Percentiles rank a stretch among this genome's conserved stretches.
Evolutionary conservation across 2,888 invertebrate species (phyloP).

Genomic region (Crepidodera aurea): DNA sequence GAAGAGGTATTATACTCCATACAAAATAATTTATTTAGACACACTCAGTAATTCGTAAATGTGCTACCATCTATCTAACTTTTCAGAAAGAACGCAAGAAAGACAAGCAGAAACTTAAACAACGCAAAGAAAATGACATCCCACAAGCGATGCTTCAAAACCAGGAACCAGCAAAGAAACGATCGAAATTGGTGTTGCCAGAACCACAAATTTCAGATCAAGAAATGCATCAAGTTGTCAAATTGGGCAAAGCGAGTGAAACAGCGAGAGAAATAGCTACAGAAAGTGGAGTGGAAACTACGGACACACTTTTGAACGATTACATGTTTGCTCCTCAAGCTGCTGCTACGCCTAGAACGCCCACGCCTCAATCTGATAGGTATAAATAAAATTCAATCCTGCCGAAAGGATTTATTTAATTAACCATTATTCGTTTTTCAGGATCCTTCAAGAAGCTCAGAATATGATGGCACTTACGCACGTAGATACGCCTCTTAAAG

Average conservation of each 20-base stretch:
- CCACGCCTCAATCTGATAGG: slow-evolving; percentile 81
- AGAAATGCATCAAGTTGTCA: slow-evolving; percentile 90
- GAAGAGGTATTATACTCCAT: slow-evolving; percentile 83
- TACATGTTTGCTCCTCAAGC: slow-evolving; percentile 82
- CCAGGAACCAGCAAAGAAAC: slow-evolving; percentile 88
- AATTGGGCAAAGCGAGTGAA: slow-evolving; percentile 90
- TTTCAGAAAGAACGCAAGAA: slow-evolving; percentile 85
- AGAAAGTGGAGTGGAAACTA: slow-evolving; percentile 78
- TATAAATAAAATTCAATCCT: slow-evolving; percentile 18
- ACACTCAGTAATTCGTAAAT: no score
- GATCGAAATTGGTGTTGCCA: slow-evolving; percentile 95
- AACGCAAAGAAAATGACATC: slow-evolving; percentile 95
- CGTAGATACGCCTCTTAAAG: slow-evolving; percentile 96
- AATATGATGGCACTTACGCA: slow-evolving; percentile 98
- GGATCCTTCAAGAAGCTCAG: slow-evolving; percentile 92
- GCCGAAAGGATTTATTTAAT: neutral
- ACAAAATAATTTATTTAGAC: no score
- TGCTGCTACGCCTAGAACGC: slow-evolving; percentile 82
- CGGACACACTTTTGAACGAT: slow-evolving; percentile 89
- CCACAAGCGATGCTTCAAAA: slow-evolving; percentile 88
- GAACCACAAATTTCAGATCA: slow-evolving; percentile 96
- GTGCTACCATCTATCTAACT: no score
- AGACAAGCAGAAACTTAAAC: slow-evolving; percentile 94
- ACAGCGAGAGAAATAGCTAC: slow-evolving; percentile 87
- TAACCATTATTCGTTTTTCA: slow-evolving; percentile 31